Percentiles rank a stretch among this genome's conserved stretches.
These are phyloP conservation scores for Astreopora myriophthalma DNA, from an alignment of 64 coral and sea anemone genomes.

Conservation along the genomic window DNA sequence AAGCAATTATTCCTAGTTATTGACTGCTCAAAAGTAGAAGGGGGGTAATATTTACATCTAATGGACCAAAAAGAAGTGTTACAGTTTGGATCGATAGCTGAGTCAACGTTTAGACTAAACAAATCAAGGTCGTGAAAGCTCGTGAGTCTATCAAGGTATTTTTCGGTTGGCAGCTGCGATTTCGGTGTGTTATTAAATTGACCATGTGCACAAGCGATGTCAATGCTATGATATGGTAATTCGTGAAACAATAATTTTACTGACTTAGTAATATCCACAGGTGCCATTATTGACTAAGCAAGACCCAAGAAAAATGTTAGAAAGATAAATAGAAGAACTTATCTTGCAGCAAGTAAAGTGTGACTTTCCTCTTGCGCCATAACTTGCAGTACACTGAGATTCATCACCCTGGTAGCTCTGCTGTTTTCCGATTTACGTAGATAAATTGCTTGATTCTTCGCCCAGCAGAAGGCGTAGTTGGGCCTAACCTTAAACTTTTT, in stretches of 20 bases:
- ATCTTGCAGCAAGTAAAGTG: neutral
- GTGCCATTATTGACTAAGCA: neutral
- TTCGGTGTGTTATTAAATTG: conserved; percentile 11
- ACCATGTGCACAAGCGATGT: neutral
- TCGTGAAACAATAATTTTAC: neutral
- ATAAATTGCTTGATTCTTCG: neutral
- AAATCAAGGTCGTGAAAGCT: conserved; percentile 21
- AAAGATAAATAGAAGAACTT: neutral
- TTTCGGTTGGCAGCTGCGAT: neutral
- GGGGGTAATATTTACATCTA: conserved; percentile 13
- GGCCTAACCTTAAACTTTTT: neutral
- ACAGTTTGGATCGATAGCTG: conserved; percentile 4
- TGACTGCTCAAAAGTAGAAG: conserved; percentile 9
- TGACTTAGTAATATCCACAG: neutral
- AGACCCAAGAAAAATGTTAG: too few species aligned
- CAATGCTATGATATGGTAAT: conserved; percentile 9
- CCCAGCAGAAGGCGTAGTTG: neutral
- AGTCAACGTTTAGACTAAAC: conserved; percentile 35
- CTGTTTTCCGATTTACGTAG: neutral
- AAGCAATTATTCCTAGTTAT: neutral
- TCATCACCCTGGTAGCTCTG: neutral
- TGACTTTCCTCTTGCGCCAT: neutral
- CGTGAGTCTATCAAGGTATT: neutral
- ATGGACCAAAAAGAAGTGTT: neutral
- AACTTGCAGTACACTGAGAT: neutral